A percentile compares a stretch with the other conserved stretches of the same genome.
These are phyloP conservation scores for Calcarius lapponicus DNA, from an alignment of 2,797 vertebrate species.

Conservation along the genomic window DNA sequence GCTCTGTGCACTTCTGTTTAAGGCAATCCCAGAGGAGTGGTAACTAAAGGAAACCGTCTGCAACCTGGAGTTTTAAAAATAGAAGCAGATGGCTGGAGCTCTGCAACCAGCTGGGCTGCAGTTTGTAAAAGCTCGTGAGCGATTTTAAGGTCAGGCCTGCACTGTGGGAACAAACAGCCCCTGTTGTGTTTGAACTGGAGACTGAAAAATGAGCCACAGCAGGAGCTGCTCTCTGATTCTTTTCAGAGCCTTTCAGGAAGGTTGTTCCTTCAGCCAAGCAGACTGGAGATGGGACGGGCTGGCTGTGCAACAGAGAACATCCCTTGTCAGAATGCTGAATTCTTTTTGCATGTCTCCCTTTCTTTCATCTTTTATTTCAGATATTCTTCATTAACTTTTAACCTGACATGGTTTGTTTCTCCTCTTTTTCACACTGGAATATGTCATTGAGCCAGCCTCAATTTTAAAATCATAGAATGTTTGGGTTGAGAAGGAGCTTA, in stretches of 20 bases:
- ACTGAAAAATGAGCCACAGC: background rate
- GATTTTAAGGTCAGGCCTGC: conserved; percentile 42
- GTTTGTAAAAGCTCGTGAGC: background rate
- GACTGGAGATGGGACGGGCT: background rate
- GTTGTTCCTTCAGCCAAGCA: background rate
- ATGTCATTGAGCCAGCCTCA: background rate
- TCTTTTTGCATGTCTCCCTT: background rate
- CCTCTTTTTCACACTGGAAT: background rate
- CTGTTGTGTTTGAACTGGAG: background rate
- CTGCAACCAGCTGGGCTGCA: conserved; percentile 25
- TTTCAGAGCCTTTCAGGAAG: background rate
- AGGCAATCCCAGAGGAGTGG: background rate
- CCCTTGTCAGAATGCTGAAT: background rate
- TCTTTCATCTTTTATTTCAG: background rate
- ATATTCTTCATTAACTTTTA: background rate
- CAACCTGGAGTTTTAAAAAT: conserved; percentile 58
- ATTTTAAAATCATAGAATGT: background rate
- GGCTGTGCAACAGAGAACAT: background rate
- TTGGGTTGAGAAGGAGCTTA: background rate
- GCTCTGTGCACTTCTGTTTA: background rate
- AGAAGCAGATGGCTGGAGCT: conserved; percentile 16
- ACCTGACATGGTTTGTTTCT: background rate
- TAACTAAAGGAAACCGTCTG: background rate
- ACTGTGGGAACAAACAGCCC: conserved; percentile 52
- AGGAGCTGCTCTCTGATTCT: background rate